A percentile compares a stretch with the other conserved stretches of the same genome.
Conservation (phyloP, 2,797 vertebrate genomes). For the Bufotes viridis region DNA sequence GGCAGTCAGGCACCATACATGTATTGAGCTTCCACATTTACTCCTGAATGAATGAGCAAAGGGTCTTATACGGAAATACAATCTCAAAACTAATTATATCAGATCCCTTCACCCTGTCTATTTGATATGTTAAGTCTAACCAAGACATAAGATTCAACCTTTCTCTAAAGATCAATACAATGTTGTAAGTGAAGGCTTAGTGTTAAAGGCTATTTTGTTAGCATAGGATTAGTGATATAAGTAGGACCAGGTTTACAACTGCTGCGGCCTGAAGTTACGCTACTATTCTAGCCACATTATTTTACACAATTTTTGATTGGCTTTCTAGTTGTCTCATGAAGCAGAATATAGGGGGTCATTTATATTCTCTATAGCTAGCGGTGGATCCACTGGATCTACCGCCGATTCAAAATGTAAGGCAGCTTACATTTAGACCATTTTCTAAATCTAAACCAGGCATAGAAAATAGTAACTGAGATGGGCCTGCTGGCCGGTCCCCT, state of each 20-base stretch:
- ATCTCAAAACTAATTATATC: slow-evolving; percentile 3
- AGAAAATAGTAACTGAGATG: no score
- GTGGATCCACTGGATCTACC: no score
- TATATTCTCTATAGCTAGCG: no score
- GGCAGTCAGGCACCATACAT: neutral
- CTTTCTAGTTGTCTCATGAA: neutral
- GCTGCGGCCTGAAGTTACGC: neutral
- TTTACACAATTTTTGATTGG: neutral
- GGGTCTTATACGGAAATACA: neutral
- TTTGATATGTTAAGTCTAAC: neutral
- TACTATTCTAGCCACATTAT: neutral
- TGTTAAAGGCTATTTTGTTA: slow-evolving; percentile 9
- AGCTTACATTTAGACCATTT: no score
- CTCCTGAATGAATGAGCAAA: neutral
- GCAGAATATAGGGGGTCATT: neutral
- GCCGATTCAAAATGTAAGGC: no score
- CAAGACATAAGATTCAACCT: neutral
- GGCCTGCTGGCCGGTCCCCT: no score
- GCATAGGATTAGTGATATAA: neutral
- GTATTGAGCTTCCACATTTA: neutral
- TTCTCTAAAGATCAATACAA: neutral
- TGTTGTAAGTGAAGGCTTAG: slow-evolving; percentile 43
- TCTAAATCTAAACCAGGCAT: no score
- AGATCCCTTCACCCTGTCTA: neutral
- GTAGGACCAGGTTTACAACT: neutral